Percentiles rank a stretch among this genome's conserved stretches.
These are phyloP conservation scores for Hesperia comma DNA, from an alignment of 2,888 invertebrate species.

Conservation along the genomic window DNA sequence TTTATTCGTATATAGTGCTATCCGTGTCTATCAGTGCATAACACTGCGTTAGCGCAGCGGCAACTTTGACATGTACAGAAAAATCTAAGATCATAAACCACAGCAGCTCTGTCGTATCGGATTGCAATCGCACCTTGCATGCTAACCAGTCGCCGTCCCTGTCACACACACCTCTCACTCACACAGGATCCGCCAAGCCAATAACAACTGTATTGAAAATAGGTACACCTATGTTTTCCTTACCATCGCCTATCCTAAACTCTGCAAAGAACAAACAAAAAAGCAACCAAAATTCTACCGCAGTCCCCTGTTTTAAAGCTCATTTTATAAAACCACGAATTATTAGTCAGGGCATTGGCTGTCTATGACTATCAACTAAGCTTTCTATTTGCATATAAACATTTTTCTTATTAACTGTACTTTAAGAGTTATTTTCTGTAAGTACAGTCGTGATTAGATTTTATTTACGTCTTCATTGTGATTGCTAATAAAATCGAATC, in stretches of 20 bases:
- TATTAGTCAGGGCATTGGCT: constrained; percentile 30
- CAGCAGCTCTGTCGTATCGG: constrained; percentile 65
- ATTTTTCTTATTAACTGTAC: constrained; percentile 35
- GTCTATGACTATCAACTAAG: constrained; percentile 30
- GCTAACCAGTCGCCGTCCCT: constrained; percentile 61
- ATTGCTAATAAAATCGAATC: constrained; percentile 4
- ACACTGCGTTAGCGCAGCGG: constrained; percentile 56
- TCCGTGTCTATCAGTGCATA: constrained; percentile 1
- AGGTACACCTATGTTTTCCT: constrained; percentile 16
- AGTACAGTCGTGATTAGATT: constrained; percentile 33
- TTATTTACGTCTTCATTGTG: constrained; percentile 1
- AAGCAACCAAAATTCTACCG: neutral
- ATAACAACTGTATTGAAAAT: constrained; percentile 14
- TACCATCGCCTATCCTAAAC: neutral
- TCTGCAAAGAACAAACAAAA: neutral
- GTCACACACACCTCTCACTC: constrained; percentile 39
- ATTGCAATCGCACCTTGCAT: constrained; percentile 77
- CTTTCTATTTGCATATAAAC: constrained; percentile 27
- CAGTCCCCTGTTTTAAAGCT: neutral
- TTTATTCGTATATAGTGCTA: too few relatives aligned
- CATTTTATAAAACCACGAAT: neutral
- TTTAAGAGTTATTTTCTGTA: constrained; percentile 28
- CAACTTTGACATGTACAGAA: constrained; percentile 80
- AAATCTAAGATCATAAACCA: constrained; percentile 82
- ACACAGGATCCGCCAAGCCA: constrained; percentile 3